Evolutionary conservation across 2,797 vertebrate genomes (phyloP).

Genomic region (Sitta carolinensis): DNA sequence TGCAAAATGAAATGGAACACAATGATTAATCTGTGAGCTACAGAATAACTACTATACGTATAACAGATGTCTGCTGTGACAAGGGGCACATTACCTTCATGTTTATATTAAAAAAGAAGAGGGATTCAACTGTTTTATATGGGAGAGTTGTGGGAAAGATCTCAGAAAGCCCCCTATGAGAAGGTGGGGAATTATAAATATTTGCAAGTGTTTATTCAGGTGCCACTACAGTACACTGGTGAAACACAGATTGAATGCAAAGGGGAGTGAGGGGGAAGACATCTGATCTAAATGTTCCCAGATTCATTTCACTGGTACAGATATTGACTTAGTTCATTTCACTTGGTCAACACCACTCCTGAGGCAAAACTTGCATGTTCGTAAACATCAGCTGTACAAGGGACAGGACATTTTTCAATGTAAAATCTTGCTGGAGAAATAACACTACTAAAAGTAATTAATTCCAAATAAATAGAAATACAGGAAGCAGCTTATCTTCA

Average conservation of each 20-base stretch:
- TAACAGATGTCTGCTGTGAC: conserved; percentile 76
- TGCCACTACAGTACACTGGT: conserved; percentile 64
- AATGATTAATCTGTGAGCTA: conserved; percentile 71
- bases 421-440: conserved; percentile 31
- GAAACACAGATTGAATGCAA: background rate
- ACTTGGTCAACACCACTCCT: conserved; percentile 27
- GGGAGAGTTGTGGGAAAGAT: conserved; percentile 58
- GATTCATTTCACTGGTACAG: conserved; percentile 52
- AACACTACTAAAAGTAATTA: conserved; percentile 28
- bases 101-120: conserved; percentile 73
- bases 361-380: conserved; percentile 49
- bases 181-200: conserved; percentile 72
- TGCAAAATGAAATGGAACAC: conserved; percentile 66
- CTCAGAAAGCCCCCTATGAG: conserved; percentile 46
- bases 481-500: conserved; percentile 41
- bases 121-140: conserved; percentile 59
- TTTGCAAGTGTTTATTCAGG: conserved; percentile 79
- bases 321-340: conserved; percentile 61
- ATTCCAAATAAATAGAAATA: conserved; percentile 60
- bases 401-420: conserved; percentile 41
- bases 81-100: conserved; percentile 76
- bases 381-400: conserved; percentile 39
- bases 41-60: conserved; percentile 52
- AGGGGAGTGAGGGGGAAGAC: background rate
- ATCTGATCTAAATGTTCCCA: conserved; percentile 40